Percentiles rank a stretch among this genome's conserved stretches.
Evolutionary conservation across 2,797 vertebrate species (phyloP).

Genomic region (Eulemur coronatus): DNA sequence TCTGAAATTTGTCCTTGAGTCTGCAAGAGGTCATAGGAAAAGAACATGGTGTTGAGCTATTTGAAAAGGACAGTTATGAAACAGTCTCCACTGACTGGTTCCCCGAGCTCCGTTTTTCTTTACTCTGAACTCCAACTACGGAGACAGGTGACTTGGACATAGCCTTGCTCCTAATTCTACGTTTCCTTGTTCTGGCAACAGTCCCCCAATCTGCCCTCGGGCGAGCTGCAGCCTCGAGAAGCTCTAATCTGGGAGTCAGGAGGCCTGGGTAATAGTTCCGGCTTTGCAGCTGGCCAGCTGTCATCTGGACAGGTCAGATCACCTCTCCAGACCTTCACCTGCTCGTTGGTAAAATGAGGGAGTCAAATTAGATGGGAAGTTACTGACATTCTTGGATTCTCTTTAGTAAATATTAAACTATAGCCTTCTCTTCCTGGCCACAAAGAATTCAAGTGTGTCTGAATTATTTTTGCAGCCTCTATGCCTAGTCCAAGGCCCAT

Average conservation of each 20-base stretch:
- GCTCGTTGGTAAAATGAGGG: background rate
- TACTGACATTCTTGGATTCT: background rate
- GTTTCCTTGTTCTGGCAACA: background rate
- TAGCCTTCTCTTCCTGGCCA: background rate
- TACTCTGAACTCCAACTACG: accelerated
- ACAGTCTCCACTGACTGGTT: background rate
- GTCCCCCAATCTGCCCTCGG: background rate
- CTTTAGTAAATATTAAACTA: background rate
- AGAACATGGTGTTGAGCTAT: background rate
- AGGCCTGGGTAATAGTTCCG: background rate
- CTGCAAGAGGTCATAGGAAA: background rate
- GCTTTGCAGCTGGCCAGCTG: background rate
- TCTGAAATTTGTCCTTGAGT: background rate
- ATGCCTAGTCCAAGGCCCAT: background rate
- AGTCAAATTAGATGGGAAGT: background rate
- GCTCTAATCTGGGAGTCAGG: background rate
- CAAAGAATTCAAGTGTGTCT: background rate
- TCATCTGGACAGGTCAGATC: background rate
- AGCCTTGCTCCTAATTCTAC: background rate
- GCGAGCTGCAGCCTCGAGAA: accelerated
- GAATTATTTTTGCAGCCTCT: background rate
- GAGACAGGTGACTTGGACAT: background rate
- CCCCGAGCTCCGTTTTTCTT: background rate
- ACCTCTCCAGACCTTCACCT: background rate
- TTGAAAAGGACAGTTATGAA: background rate